Percentiles rank a stretch among this genome's conserved stretches.
phyloP scores from a whole-genome alignment of 2,888 invertebrate species.

The Saturnia pavonia region DNA sequence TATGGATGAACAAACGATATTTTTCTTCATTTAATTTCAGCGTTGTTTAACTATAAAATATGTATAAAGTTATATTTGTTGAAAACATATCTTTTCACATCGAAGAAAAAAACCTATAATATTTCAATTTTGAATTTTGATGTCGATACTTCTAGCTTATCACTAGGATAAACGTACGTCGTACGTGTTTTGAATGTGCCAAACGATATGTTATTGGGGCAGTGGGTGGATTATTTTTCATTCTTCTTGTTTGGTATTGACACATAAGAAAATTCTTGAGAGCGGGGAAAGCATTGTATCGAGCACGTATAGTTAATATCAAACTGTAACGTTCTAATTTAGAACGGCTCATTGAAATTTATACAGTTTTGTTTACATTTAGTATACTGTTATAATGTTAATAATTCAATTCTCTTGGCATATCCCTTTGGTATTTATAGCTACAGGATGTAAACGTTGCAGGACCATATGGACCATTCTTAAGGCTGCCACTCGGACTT shows the following conservation, averaged over 20 bases:
- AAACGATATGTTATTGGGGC: slow-evolving; percentile 39
- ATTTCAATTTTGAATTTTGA: too few species aligned
- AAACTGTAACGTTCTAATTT: background rate
- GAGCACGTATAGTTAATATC: slow-evolving; percentile 9
- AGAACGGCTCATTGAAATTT: background rate
- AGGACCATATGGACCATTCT: too few species aligned
- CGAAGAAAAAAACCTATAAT: background rate
- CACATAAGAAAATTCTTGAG: slow-evolving; percentile 1
- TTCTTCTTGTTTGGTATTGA: slow-evolving; percentile 10
- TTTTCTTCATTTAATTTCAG: background rate
- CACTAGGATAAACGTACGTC: background rate
- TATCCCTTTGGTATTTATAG: background rate
- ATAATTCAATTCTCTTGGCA: background rate
- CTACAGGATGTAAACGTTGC: too few species aligned
- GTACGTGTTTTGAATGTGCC: slow-evolving; percentile 39
- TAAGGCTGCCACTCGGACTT: too few species aligned
- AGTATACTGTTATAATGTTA: background rate
- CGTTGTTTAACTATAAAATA: background rate
- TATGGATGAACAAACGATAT: background rate
- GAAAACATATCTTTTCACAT: background rate
- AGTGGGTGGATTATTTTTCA: slow-evolving; percentile 31
- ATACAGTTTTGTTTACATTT: background rate
- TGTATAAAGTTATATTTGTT: background rate
- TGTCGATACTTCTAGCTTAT: background rate
- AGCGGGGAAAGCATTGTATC: slow-evolving; percentile 4